Percentiles rank a stretch among this genome's conserved stretches.
phyloP scores from a whole-genome alignment of 2,888 invertebrate genomes.

The Ctenicera cuprea region DNA sequence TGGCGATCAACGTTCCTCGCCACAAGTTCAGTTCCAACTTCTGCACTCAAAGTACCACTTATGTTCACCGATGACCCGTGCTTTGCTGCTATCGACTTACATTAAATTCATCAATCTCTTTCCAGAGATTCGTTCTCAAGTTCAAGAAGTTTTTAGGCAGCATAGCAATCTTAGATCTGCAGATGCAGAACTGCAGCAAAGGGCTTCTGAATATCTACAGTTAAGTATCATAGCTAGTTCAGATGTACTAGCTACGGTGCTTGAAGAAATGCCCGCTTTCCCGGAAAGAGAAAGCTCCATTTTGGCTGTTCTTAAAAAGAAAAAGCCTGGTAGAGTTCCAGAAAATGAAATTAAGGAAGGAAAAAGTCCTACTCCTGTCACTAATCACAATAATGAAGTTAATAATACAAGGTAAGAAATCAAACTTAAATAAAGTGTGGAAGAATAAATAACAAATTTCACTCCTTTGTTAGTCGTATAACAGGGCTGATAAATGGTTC shows the following conservation, averaged over 20 bases:
- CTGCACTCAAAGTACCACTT: conserved; percentile 99
- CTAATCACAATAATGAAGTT: conserved; percentile 73
- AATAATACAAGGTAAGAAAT: conserved; percentile 71
- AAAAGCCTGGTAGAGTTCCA: conserved; percentile 96
- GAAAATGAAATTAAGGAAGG: conserved; percentile 90
- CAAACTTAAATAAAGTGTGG: too few species aligned
- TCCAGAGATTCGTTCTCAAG: conserved; percentile 97
- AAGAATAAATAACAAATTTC: too few species aligned
- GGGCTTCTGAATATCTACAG: conserved; percentile 98
- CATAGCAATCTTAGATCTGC: conserved; percentile 98
- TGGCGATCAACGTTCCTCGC: conserved; percentile 97
- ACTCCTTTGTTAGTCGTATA: too few species aligned
- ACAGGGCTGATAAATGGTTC: too few species aligned
- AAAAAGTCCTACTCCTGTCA: conserved; percentile 81
- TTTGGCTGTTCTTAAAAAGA: conserved; percentile 97
- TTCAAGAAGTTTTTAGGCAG: conserved; percentile 92
- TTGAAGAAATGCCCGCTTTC: conserved; percentile 99
- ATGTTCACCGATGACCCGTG: conserved; percentile 97
- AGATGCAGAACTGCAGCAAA: conserved; percentile 98
- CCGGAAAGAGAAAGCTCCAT: conserved; percentile 99
- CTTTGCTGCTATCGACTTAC: conserved; percentile 96
- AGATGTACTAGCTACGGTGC: conserved; percentile 97
- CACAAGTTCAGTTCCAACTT: conserved; percentile 97
- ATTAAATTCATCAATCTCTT: conserved; percentile 99
- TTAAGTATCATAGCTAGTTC: conserved; percentile 96